A percentile compares a stretch with the other conserved stretches of the same genome.
Conservation (phyloP, 2,113 vertebrate genomes). For the Glaucidium brasilianum region DNA sequence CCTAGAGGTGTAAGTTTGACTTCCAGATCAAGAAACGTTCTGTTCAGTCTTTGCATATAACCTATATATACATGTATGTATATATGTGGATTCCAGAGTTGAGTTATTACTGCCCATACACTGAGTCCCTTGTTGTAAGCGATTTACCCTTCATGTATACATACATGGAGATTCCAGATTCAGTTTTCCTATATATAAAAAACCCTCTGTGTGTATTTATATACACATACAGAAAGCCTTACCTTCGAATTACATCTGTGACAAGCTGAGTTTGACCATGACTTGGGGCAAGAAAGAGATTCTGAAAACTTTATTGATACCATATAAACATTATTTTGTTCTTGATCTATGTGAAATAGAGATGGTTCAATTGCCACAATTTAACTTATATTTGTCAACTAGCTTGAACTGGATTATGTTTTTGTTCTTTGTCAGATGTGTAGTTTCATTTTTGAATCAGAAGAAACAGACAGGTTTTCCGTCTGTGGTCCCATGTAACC, state of each 20-base stretch:
- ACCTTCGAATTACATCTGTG: neutral
- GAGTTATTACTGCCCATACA: neutral
- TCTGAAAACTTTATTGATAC: neutral
- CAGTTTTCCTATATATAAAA: neutral
- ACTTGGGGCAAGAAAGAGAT: neutral
- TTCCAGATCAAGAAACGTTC: neutral
- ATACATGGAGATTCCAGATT: neutral
- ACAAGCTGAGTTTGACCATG: neutral
- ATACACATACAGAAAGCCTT: neutral
- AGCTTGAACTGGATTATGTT: neutral
- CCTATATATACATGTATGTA: rapidly evolving
- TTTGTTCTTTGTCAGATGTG: neutral
- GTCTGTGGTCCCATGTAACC: neutral
- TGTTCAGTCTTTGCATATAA: neutral
- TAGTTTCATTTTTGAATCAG: neutral
- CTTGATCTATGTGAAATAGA: neutral
- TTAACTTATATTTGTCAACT: too few species aligned
- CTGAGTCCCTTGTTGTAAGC: neutral
- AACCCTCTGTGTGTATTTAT: rapidly evolving
- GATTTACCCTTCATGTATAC: neutral
- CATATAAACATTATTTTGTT: neutral
- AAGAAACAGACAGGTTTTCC: neutral
- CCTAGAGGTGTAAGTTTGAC: neutral
- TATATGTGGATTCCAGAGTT: neutral
- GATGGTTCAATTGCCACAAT: too few species aligned